These are phyloP conservation scores for Eristalis pertinax DNA, from an alignment of 2,888 invertebrate genomes.

Conservation along the genomic window DNA sequence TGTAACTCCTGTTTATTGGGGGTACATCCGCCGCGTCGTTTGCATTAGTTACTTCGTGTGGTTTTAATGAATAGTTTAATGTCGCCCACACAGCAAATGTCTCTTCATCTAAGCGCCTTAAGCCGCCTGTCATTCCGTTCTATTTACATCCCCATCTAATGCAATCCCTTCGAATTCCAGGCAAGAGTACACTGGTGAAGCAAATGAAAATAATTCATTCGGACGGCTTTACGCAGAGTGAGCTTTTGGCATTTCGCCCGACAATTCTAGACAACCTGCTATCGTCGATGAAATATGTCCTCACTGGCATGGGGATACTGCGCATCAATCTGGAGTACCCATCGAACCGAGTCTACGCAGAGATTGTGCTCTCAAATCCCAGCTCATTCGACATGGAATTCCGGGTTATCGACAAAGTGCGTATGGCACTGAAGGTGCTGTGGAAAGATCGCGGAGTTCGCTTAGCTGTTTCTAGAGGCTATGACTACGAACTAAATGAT, in stretches of 20 bases:
- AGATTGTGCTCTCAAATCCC: slow-evolving; percentile 82
- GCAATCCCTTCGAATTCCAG: slow-evolving; percentile 74
- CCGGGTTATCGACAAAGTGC: slow-evolving; percentile 82
- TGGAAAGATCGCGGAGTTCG: slow-evolving; percentile 86
- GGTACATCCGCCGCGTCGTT: not conserved
- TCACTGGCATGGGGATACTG: slow-evolving; percentile 85
- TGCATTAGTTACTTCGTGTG: not conserved
- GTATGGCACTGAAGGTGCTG: slow-evolving; percentile 83
- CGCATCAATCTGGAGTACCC: slow-evolving; percentile 85
- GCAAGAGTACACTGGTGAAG: slow-evolving; percentile 86
- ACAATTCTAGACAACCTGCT: slow-evolving; percentile 86
- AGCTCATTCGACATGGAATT: slow-evolving; percentile 84
- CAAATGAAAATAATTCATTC: slow-evolving; percentile 88
- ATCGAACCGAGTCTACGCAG: slow-evolving; percentile 84
- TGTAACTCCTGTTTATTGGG: not conserved
- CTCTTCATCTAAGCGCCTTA: not conserved
- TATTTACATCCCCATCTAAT: not conserved
- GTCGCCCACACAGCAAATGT: too few relatives aligned
- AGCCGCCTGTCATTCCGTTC: not conserved
- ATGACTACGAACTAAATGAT: slow-evolving; percentile 86
- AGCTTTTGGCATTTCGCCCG: slow-evolving; percentile 85
- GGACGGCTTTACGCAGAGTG: slow-evolving; percentile 85
- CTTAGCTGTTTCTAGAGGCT: slow-evolving; percentile 85
- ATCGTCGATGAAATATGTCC: slow-evolving; percentile 86
- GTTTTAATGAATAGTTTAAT: too few relatives aligned